phyloP scores from a whole-genome alignment of 2,113 vertebrate species.

The Pygoscelis antarcticus region DNA sequence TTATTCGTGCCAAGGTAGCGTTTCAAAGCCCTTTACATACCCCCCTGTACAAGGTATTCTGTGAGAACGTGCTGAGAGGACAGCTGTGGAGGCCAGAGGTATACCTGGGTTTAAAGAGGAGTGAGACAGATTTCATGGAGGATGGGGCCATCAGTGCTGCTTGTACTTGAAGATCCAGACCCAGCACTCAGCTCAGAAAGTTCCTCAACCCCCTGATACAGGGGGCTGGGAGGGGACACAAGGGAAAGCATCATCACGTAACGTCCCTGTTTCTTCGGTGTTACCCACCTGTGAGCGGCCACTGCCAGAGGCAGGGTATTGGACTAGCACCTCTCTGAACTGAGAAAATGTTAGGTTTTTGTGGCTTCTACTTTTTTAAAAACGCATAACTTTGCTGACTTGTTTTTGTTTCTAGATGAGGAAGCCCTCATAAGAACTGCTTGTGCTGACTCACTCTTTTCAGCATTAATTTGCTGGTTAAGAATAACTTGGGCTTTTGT shows the following conservation, averaged over 20 bases:
- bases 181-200: not conserved
- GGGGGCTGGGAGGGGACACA: not conserved
- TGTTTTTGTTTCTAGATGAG: not conserved
- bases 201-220: not conserved
- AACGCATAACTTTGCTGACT: not conserved
- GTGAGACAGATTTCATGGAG: not conserved
- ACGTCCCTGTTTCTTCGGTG: not conserved
- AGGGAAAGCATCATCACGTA: not conserved
- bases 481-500: slow-evolving; percentile 56
- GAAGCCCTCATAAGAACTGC: not conserved
- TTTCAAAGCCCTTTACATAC: not conserved
- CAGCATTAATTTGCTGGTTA: slow-evolving; percentile 54
- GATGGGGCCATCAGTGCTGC: not conserved
- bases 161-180: not conserved
- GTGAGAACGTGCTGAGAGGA: not conserved
- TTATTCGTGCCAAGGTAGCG: not conserved
- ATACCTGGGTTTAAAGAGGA: not conserved
- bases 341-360: not conserved
- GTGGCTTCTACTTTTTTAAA: not conserved
- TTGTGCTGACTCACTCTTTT: slow-evolving; percentile 33
- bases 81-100: not conserved
- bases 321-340: not conserved
- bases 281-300: not conserved
- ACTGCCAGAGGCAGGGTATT: not conserved
- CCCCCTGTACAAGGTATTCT: not conserved